Evolutionary conservation across 2,888 invertebrate genomes (phyloP), one percentile per base, ranked within the genome.

Genomic region (Eristalinus sepulchralis): DNA sequence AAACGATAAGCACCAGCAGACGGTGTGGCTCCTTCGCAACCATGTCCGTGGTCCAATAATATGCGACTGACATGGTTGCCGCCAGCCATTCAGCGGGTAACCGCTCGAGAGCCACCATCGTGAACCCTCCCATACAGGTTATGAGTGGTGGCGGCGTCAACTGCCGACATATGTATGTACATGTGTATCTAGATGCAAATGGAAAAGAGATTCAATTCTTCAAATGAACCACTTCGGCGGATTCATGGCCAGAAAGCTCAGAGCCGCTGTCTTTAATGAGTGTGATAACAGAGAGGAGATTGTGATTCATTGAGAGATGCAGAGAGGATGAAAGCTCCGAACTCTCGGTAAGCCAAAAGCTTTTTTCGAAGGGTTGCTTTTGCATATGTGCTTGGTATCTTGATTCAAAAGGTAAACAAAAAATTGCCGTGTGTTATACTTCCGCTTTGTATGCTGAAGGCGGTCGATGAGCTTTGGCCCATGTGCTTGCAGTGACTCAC

Each of bases 231-330:
- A 47, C 36, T 53, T 62, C 57, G 34, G 73, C 82, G 27, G 27
- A 27, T 84, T 85, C 85, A 85, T 59, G 85, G 85, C 77, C 85
- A 85, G 82, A 84, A 82, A 85, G 82, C 82, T 85, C 53, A n/a
- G 11, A 71, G 27, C 59, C 53, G 62, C 63, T 77, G 66, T 77
- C 81, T 85, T 77, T 22, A 85, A 82, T 77, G 67, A 67, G 34
- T 59, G 64, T 84, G 85, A 85, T 85, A 85, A 85, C 85, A 85
- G 77, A 83, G 83, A 79, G 80, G 63, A 57, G 27, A 27, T 3
- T n/a, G n/a, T 17, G 47, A 6, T 39, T 4, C 47, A 6, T 8
- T 6, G 34, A 17, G 47, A 47, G 17, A 47, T 4, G 6, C 9
- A 55, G 64, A 71, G 34, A 24, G 22, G 17, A 22, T 2, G 6